Conservation (phyloP, 2,113 vertebrate species). For the Pteropus alecto region DNA sequence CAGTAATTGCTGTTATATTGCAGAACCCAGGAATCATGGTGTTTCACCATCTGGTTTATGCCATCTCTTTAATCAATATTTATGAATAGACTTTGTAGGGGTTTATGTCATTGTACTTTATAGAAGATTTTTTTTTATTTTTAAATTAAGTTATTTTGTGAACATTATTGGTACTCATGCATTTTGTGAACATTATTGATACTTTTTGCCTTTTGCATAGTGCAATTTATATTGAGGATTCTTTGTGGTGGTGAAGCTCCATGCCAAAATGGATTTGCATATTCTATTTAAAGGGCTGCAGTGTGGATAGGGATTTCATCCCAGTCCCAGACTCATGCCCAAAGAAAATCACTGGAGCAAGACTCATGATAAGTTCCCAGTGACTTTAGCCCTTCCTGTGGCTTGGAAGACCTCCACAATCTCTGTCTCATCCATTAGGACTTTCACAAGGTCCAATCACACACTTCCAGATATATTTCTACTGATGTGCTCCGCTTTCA, state of each 20-base stretch:
- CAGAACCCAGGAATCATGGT: constrained; percentile 5
- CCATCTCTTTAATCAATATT: constrained; percentile 64
- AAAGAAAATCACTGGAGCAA: background rate
- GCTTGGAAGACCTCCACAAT: background rate
- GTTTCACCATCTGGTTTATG: constrained; percentile 56
- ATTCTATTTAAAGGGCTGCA: background rate
- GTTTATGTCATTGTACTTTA: constrained; percentile 24
- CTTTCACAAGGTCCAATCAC: background rate
- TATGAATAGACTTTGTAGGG: constrained; percentile 50
- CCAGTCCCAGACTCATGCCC: background rate
- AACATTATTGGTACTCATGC: background rate
- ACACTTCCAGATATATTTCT: background rate
- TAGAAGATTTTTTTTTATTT: background rate
- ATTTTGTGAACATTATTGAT: background rate
- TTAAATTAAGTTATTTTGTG: constrained; percentile 13
- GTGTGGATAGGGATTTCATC: background rate
- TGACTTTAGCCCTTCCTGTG: background rate
- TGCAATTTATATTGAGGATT: background rate
- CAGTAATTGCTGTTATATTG: background rate
- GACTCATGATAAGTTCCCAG: background rate
- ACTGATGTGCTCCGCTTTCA: background rate
- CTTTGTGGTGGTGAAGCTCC: background rate
- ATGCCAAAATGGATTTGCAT: background rate
- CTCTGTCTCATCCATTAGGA: background rate
- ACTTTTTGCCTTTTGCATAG: background rate